A percentile compares a stretch with the other conserved stretches of the same genome.
Conservation (phyloP, 2,888 invertebrate genomes). For the Parnassius mnemosyne region DNA sequence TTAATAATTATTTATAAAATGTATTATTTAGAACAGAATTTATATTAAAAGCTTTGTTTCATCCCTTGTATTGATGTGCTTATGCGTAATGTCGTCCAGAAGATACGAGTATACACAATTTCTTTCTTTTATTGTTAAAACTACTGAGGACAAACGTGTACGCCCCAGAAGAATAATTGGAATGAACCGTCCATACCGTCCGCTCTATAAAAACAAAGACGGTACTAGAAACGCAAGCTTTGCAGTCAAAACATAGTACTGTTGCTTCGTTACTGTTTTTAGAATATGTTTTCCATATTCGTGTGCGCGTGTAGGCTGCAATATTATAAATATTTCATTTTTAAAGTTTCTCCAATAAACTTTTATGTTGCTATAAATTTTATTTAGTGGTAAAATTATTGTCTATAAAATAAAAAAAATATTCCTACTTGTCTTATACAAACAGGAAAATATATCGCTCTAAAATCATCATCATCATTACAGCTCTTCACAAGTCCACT, state of each 20-base stretch:
- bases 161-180: conserved; percentile 34
- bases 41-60: too few relatives aligned
- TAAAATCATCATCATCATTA: too few relatives aligned
- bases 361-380: conserved; percentile 33
- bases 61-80: too few relatives aligned
- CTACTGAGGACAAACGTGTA: conserved; percentile 25
- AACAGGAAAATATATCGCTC: too few relatives aligned
- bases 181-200: conserved; percentile 34
- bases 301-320: neutral
- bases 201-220: conserved; percentile 35
- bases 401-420: too few relatives aligned
- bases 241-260: conserved; percentile 29
- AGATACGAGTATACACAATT: conserved; percentile 15
- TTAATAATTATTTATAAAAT: neutral
- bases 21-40: conserved; percentile 1
- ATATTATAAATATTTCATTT: conserved; percentile 10
- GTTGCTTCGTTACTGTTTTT: conserved; percentile 31
- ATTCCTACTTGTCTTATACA: too few relatives aligned
- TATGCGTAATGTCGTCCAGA: conserved; percentile 1
- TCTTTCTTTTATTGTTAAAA: conserved; percentile 28
- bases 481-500: too few relatives aligned
- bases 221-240: conserved; percentile 31
- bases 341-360: conserved; percentile 24
- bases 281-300: conserved; percentile 24
- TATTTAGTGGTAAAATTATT: neutral